Percentiles rank a stretch among this genome's conserved stretches.
These are phyloP conservation scores for Prosapia bicincta DNA, from an alignment of 2,888 invertebrate species.

Conservation along the genomic window DNA sequence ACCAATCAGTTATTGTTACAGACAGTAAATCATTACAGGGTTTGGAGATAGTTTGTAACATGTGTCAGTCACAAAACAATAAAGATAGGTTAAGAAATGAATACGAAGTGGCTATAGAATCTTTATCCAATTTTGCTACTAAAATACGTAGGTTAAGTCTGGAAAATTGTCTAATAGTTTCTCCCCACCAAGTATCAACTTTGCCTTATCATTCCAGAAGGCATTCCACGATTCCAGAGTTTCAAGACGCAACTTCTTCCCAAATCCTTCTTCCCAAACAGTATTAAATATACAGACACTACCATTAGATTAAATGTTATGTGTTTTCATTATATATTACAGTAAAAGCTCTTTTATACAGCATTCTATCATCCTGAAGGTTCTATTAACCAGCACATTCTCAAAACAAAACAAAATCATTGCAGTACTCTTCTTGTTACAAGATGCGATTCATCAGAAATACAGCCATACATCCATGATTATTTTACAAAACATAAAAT, in stretches of 20 bases:
- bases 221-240: conserved; percentile 9
- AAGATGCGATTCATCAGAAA: too few relatives aligned
- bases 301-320: too few relatives aligned
- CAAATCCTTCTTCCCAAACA: background rate
- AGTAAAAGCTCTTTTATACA: too few relatives aligned
- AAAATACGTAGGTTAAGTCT: conserved; percentile 18
- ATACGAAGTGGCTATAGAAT: conserved; percentile 15
- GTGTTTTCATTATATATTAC: too few relatives aligned
- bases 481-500: too few relatives aligned
- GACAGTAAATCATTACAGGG: background rate
- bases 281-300: background rate
- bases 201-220: conserved; percentile 9
- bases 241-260: background rate
- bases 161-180: conserved; percentile 3
- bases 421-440: too few relatives aligned
- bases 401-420: too few relatives aligned
- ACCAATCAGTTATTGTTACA: background rate
- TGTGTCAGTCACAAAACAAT: background rate
- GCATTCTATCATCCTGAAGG: too few relatives aligned
- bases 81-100: background rate
- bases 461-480: too few relatives aligned
- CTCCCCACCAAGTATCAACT: background rate
- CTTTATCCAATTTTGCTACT: conserved; percentile 16
- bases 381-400: too few relatives aligned
- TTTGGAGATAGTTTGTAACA: background rate